Evolutionary conservation across 2,113 vertebrate species (phyloP).

Genomic region (Psilopsiagon aymara): DNA sequence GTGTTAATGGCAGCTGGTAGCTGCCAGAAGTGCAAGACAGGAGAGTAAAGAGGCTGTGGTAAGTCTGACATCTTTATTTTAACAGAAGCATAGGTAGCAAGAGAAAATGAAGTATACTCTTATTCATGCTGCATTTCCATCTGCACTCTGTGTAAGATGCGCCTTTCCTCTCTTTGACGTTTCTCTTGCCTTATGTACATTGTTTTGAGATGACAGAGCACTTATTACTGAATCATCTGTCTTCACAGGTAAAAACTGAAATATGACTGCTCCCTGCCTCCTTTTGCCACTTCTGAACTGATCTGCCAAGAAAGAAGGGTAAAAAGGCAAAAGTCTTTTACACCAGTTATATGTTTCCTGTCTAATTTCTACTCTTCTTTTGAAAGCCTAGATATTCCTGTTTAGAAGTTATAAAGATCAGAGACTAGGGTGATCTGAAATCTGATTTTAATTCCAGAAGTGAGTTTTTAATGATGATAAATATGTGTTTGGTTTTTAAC

Average conservation of each 20-base stretch:
- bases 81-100: not conserved
- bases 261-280: not conserved
- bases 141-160: not conserved
- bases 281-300: not conserved
- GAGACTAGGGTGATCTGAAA: not conserved
- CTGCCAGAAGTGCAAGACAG: not conserved
- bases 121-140: not conserved
- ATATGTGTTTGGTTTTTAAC: not conserved
- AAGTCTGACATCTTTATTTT: not conserved
- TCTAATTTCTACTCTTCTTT: not conserved
- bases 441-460: not conserved
- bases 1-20: not conserved
- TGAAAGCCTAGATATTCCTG: not conserved
- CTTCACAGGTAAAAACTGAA: not conserved
- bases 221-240: not conserved
- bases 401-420: not conserved
- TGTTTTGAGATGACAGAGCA: not conserved
- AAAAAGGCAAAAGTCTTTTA: not conserved
- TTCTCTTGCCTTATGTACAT: not conserved
- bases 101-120: not conserved
- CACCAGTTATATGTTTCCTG: not conserved
- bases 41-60: not conserved
- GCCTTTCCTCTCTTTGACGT: not conserved
- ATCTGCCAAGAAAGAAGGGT: not conserved
- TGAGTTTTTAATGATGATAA: not conserved